Conservation (phyloP, 2,113 vertebrate genomes). For the Promerops cafer region DNA sequence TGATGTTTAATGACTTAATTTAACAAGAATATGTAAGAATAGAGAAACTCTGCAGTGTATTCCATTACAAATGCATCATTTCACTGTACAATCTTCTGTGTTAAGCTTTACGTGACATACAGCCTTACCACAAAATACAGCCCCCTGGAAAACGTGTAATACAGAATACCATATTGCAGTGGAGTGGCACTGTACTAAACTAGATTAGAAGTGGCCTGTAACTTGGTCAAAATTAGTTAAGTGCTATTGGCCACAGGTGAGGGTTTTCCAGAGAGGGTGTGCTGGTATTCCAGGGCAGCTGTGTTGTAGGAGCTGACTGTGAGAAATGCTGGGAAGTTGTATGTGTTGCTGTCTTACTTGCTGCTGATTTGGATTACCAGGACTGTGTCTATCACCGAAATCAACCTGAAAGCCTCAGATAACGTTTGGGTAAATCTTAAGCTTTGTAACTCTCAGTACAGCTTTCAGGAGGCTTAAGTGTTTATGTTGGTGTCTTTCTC, state of each 20-base stretch:
- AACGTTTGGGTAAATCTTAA: neutral
- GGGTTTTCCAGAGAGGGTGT: neutral
- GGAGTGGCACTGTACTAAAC: neutral
- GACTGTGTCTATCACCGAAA: neutral
- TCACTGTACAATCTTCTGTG: neutral
- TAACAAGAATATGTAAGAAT: neutral
- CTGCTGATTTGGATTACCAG: neutral
- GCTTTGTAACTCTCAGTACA: neutral
- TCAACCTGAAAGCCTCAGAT: neutral
- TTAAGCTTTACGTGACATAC: neutral
- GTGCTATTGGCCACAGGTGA: neutral
- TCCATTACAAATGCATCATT: neutral
- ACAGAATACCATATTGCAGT: neutral
- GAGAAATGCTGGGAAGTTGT: neutral
- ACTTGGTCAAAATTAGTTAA: neutral
- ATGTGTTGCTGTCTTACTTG: neutral
- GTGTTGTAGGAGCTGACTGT: neutral
- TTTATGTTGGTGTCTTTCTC: neutral
- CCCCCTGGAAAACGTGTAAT: neutral
- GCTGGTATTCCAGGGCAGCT: neutral
- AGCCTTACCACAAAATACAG: neutral
- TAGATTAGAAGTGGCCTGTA: neutral
- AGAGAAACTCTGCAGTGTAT: neutral
- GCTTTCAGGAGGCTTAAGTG: neutral
- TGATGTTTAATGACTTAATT: neutral